These are phyloP conservation scores for Cheilosia grossa DNA, from an alignment of 2,888 invertebrate species.

Conservation along the genomic window DNA sequence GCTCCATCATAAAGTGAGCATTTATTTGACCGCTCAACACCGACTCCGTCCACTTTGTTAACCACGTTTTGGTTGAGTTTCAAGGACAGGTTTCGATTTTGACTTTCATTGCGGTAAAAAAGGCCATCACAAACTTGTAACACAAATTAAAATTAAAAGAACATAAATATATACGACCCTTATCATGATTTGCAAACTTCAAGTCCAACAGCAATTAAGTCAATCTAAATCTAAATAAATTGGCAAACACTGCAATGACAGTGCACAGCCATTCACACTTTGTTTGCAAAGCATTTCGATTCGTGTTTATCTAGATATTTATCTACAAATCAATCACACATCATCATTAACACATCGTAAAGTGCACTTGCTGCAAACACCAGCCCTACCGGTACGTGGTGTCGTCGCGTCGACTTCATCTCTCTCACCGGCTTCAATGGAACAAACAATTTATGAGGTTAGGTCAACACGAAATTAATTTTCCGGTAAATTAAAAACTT, in stretches of 20 bases:
- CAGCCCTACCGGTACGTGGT: not conserved
- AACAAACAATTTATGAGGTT: constrained; percentile 69
- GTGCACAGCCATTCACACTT: constrained; percentile 27
- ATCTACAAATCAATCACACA: constrained; percentile 67
- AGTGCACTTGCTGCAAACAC: constrained; percentile 50
- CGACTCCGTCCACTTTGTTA: too few species aligned
- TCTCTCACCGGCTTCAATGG: constrained; percentile 10
- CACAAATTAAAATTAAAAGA: too few species aligned
- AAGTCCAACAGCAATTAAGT: constrained; percentile 10
- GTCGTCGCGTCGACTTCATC: constrained; percentile 10
- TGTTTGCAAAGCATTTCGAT: constrained; percentile 48
- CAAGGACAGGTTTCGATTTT: too few species aligned
- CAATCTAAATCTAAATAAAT: constrained; percentile 29
- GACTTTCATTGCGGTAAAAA: too few species aligned
- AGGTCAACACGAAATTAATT: constrained; percentile 71
- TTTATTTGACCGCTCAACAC: too few species aligned
- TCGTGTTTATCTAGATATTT: constrained; percentile 57
- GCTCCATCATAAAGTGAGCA: too few species aligned
- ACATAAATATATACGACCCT: too few species aligned
- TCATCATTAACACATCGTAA: constrained; percentile 69
- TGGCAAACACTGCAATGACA: constrained; percentile 8
- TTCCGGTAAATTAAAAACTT: constrained; percentile 73
- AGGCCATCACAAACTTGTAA: too few species aligned
- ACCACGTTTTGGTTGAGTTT: too few species aligned
- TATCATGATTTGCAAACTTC: not conserved